A percentile compares a stretch with the other conserved stretches of the same genome.
These are phyloP conservation scores for Adelognathus sp. DNA, from an alignment of 2,888 invertebrate species.

Conservation along the genomic window DNA sequence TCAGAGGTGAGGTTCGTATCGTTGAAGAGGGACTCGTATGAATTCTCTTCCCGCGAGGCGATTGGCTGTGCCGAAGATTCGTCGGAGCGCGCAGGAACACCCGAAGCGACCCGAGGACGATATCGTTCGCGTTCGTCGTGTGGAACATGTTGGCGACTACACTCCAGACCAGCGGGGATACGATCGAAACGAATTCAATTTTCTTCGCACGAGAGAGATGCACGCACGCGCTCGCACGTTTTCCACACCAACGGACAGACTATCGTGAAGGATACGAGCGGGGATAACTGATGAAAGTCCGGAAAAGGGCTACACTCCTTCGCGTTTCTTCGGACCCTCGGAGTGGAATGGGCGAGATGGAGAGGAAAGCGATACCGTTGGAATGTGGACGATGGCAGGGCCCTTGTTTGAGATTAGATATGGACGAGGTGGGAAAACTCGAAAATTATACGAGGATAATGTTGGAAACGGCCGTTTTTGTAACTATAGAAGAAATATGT, in stretches of 20 bases:
- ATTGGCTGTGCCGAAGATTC: slow-evolving; percentile 45
- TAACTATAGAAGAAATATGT: too few species aligned
- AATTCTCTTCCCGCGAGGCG: slow-evolving; percentile 40
- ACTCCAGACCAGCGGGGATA: slow-evolving; percentile 16
- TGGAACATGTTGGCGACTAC: slow-evolving; percentile 3
- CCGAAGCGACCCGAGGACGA: slow-evolving; percentile 1
- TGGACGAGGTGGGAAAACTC: not conserved
- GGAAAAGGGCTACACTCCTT: not conserved
- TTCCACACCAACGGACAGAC: too few species aligned
- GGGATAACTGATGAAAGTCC: not conserved
- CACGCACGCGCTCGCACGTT: not conserved
- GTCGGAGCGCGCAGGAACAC: slow-evolving; percentile 51
- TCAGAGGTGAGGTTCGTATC: slow-evolving; percentile 13
- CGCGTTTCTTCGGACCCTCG: not conserved
- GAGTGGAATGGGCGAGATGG: too few species aligned
- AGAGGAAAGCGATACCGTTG: too few species aligned
- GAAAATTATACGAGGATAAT: too few species aligned
- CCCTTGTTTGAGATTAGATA: not conserved
- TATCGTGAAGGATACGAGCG: not conserved
- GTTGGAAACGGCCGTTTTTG: too few species aligned
- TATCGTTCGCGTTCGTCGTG: slow-evolving; percentile 21
- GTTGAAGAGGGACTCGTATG: slow-evolving; percentile 18
- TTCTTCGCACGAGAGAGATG: slow-evolving; percentile 9
- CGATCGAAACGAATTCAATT: slow-evolving; percentile 51
- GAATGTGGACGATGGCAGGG: too few species aligned